Percentiles rank a stretch among this genome's conserved stretches.
Conservation (phyloP, 2,888 invertebrate species). For the Ecdyonurus torrentis region DNA sequence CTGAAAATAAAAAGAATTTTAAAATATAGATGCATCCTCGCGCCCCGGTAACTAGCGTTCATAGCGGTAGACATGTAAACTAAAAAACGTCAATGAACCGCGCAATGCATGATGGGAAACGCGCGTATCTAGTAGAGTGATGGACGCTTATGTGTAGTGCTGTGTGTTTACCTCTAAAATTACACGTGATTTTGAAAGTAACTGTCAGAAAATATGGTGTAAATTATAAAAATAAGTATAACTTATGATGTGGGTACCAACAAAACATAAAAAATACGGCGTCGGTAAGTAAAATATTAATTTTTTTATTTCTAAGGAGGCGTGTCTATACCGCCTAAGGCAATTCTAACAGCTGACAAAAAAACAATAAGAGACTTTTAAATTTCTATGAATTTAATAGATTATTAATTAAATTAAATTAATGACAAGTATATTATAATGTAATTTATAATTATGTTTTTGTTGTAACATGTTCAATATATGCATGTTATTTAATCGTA, state of each 20-base stretch:
- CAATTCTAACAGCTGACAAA: neutral
- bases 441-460: too few species aligned
- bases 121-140: neutral
- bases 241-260: constrained; percentile 19
- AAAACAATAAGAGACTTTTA: too few species aligned
- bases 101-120: neutral
- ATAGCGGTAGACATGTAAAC: neutral
- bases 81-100: constrained; percentile 1
- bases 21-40: too few species aligned
- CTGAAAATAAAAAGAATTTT: too few species aligned
- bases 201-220: neutral
- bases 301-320: neutral
- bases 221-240: neutral
- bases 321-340: neutral
- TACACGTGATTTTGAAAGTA: neutral
- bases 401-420: too few species aligned
- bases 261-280: constrained; percentile 20
- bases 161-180: neutral
- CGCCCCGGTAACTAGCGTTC: neutral
- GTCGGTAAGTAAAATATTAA: constrained; percentile 18
- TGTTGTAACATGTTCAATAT: too few species aligned
- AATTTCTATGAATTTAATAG: too few species aligned
- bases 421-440: too few species aligned
- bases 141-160: neutral
- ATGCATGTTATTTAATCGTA: too few species aligned